phyloP scores from a whole-genome alignment of 2,888 invertebrate genomes.

The Pollenia labialis region DNA sequence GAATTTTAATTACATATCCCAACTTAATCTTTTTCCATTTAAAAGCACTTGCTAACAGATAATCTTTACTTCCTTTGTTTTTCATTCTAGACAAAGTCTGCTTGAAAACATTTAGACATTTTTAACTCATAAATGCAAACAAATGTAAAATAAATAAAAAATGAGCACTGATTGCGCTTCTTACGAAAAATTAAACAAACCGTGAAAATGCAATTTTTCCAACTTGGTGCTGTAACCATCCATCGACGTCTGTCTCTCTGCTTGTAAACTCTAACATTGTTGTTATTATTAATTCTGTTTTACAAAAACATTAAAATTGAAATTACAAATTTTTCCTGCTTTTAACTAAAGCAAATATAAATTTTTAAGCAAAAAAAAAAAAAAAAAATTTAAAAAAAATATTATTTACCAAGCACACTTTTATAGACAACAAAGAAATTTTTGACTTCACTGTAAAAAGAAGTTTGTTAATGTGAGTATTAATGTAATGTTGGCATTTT shows the following conservation, averaged over 20 bases:
- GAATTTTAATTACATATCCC: conserved; percentile 1
- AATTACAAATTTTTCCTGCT: conserved; percentile 48
- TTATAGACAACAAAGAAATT: conserved; percentile 33
- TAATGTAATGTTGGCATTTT: conserved; percentile 44
- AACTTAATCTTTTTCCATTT: conserved; percentile 14
- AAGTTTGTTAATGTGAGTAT: conserved; percentile 40
- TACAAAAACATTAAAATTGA: conserved; percentile 22
- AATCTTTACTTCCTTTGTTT: conserved; percentile 48
- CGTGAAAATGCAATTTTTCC: conserved; percentile 81
- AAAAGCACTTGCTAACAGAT: conserved; percentile 47
- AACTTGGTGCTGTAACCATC: conserved; percentile 53
- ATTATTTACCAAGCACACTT: conserved; percentile 51
- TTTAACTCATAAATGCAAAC: background rate
- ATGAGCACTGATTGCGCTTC: conserved; percentile 67
- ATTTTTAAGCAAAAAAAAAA: conserved; percentile 9
- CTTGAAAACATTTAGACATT: conserved; percentile 56
- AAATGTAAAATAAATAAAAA: conserved; percentile 16
- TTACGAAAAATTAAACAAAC: conserved; percentile 77
- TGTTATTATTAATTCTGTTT: conserved; percentile 34
- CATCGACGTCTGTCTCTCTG: background rate
- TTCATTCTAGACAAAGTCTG: conserved; percentile 30
- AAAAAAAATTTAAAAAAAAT: conserved; percentile 29
- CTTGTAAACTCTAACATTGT: conserved; percentile 18
- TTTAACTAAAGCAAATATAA: conserved; percentile 31
- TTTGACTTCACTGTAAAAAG: conserved; percentile 3